Evolutionary conservation across 2,888 invertebrate genomes (phyloP).

Genomic region (Mimachlamys varia): DNA sequence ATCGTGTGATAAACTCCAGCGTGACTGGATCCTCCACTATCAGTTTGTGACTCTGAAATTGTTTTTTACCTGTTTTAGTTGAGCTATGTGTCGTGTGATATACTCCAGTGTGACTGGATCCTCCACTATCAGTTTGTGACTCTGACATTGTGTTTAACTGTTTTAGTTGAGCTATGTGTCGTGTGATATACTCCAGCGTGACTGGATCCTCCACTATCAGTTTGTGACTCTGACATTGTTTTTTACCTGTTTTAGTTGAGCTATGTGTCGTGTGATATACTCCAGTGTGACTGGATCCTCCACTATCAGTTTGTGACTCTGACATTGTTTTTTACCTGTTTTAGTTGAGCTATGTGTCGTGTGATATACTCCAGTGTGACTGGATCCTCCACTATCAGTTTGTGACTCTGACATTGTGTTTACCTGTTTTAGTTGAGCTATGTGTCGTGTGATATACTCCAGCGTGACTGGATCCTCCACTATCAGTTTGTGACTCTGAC

Average conservation of each 20-base stretch:
- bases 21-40: not conserved
- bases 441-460: too few species aligned
- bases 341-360: not conserved
- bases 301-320: not conserved
- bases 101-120: conserved; percentile 99
- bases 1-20: not conserved
- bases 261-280: too few species aligned
- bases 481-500: too few species aligned
- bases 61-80: not conserved
- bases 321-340: not conserved
- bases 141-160: conserved; percentile 96
- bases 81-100: conserved; percentile 84
- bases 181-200: conserved; percentile 97
- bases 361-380: too few species aligned
- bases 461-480: too few species aligned
- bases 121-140: conserved; percentile 98
- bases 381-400: too few species aligned
- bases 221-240: conserved; percentile 99
- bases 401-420: too few species aligned
- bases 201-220: conserved; percentile 99
- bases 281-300: too few species aligned
- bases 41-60: not conserved
- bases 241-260: too few species aligned
- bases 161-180: conserved; percentile 86
- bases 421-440: too few species aligned